Evolutionary conservation across 2,888 invertebrate genomes (phyloP), one percentile per base, ranked within the genome.

Genomic region (Hirtodrosophila duncani): DNA sequence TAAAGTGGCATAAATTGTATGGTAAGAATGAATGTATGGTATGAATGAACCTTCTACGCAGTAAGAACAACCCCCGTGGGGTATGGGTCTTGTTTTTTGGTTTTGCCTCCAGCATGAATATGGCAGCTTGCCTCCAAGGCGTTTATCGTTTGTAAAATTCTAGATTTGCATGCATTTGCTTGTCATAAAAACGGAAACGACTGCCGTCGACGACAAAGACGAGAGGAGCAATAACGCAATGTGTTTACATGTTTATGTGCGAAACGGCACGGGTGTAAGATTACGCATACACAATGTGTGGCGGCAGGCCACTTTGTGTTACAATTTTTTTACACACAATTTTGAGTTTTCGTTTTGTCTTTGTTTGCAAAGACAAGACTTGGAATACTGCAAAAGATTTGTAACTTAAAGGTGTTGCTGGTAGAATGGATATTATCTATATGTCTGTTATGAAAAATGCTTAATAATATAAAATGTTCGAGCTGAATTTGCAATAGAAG

Each of bases 111-210:
- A 38, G 38, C 41, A 13, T 38, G 21, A 50, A 57, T 51, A 61
- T n/a, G n/a, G 68, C 71, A 74, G 71, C 71, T 69, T 74, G 70
- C 68, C 70, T 66, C 3, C 67, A 59, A 69, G 69, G 65, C 72
- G 67, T 75, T 77, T 75, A 75, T 75, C 75, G 75, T 75, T 70
- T 75, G 75, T 74, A 74, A 75, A 74, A 77, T 77, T 74, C 77
- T 62, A 69, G 75, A 75, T 75, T 75, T 77, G 75, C 75, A 75
- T 75, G 77, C 68, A 75, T 75, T 77, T 75, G 63, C 67, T 57
- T 74, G 75, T 74, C 72, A 72, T 74, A 72, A 72, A 71, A 67
- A 63, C 37, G 23, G 21, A 9, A 10, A 11, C n/a, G n/a, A n/a
- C n/a, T n/a, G n/a, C n/a, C n/a, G n/a, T n/a, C n/a, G n/a, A n/a